Base-by-base conservation (phyloP, 64 coral and sea anemone genomes). In the Dendronephthya gigantea region DNA sequence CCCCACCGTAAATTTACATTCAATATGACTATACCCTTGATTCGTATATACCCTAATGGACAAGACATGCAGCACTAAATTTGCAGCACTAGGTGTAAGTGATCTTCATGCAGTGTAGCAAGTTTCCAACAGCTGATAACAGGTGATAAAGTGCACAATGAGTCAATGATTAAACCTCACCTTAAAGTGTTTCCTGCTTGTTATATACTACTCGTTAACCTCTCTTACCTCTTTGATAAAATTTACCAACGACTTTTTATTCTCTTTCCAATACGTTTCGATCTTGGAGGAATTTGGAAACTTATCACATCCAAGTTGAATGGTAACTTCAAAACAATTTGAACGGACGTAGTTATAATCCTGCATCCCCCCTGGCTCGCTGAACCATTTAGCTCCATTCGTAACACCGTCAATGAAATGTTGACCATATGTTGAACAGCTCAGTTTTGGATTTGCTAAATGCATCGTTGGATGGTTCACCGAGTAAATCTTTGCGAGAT, bases 351-450 rank as follows among this genome's bases (percentile, higher is more conserved):
- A 98, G 23, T 98, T 98, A 33, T 98, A 98, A 27, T 98, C 95
- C 45, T 98, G 95, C 95, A 98, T 98, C n/a, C 95, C 95, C 0
- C 95, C 95, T 43, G 95, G 90, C 4, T 93, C 83, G 47, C 95
- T 93, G n/a, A 93, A 93, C 95, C 95, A 98, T 16, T 91, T 90
- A 3, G 95, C 95, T n/a, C 95, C 95, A 49, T 98, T 98, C 51
- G 95, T 93, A 66, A 98, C 89, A 9, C 95, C 95, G 48, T 98
- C 95, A 27, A 98, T 98, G 34, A 98, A 98, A 33, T 98, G 92
- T 55, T 98, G 89, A 88, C 93, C 90, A 23, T 43, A 28, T 22
- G 12, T 89, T 17, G 87, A 91, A 22, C 95, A 98, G 35, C 89
- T 93, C 89, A 92, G 93, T 75, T 98, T 98, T 13, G 95, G 92